Percentiles rank a stretch among this genome's conserved stretches.
phyloP scores from a whole-genome alignment of 1,140 invertebrate genomes.

The Subanguina moxae region DNA sequence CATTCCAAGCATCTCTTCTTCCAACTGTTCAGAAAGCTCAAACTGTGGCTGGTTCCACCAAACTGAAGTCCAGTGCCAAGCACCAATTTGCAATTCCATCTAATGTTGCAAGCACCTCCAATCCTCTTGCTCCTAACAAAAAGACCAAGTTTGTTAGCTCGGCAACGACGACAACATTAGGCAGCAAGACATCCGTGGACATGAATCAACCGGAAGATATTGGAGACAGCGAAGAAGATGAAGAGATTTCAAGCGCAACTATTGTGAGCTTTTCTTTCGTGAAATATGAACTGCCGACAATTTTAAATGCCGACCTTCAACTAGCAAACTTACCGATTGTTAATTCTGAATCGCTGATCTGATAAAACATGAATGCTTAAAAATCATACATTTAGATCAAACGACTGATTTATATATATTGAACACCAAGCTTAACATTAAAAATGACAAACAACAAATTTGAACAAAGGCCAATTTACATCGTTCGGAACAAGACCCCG shows the following conservation, averaged over 20 bases:
- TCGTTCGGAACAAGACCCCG: no score
- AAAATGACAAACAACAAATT: no score
- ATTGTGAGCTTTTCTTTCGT: constrained; percentile 6
- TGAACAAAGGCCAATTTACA: no score
- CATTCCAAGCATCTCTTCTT: background rate
- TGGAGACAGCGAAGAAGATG: background rate
- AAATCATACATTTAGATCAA: no score
- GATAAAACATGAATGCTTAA: no score
- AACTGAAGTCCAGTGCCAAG: background rate
- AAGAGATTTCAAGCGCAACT: constrained; percentile 8
- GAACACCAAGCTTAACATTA: no score
- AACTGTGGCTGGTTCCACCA: background rate
- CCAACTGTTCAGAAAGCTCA: background rate
- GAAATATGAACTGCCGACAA: no score
- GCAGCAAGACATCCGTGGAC: background rate
- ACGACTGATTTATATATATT: no score
- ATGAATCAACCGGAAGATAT: constrained; percentile 5
- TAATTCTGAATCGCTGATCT: no score
- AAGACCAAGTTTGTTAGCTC: background rate
- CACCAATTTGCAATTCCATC: constrained; percentile 1
- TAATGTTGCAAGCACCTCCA: background rate
- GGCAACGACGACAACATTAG: background rate
- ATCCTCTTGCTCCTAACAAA: background rate
- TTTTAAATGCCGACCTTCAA: no score
- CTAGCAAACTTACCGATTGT: no score